Base-by-base conservation (phyloP, 2,888 invertebrate genomes). In the Helleia helle region DNA sequence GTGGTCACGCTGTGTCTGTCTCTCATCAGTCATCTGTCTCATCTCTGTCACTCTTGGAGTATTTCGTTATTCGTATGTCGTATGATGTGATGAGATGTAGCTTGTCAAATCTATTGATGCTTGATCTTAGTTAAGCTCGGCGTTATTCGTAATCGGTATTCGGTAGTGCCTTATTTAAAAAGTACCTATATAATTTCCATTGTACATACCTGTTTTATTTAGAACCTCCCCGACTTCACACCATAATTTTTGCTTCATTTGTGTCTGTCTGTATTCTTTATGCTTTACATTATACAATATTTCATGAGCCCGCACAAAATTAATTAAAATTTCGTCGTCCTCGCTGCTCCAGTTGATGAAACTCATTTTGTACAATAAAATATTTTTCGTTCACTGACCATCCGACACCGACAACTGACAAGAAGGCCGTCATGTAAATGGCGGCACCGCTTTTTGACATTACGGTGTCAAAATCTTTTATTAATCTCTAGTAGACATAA, bases 181-280 rank as follows among this genome's bases (percentile, higher is more conserved):
- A n/a, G n/a, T n/a, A n/a, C n/a, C n/a, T n/a, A n/a, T n/a, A n/a
- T n/a, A n/a, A n/a, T n/a, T n/a, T n/a, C n/a, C n/a, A n/a, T n/a
- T n/a, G n/a, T n/a, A 38, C 18, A 28, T 2, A 34, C 34, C 17
- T 18, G 17, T 18, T 34, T 34, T 34, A 22, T 22, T 18, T 6
- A 34, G 12, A 17, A 34, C 18, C 1, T 34, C 22, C 18, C 22
- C 34, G 8, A 34, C 22, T 9, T 34, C 34, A n/a, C 18, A 7
- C 34, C 34, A 34, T 34, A 9, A 34, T 11, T 18, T 34, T 34
- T 34, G 34, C 17, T 34, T 34, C 34, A 34, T 2, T 8, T 34
- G 34, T 3, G 9, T 34, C 8, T 17, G 15, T 17, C 34, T 34
- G 34, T 22, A 8, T 3, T 17, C 22, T n/a, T 17, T 22, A 13